These are phyloP conservation scores for Falco novaeseelandiae DNA, from an alignment of 2,797 vertebrate genomes.

Conservation along the genomic window DNA sequence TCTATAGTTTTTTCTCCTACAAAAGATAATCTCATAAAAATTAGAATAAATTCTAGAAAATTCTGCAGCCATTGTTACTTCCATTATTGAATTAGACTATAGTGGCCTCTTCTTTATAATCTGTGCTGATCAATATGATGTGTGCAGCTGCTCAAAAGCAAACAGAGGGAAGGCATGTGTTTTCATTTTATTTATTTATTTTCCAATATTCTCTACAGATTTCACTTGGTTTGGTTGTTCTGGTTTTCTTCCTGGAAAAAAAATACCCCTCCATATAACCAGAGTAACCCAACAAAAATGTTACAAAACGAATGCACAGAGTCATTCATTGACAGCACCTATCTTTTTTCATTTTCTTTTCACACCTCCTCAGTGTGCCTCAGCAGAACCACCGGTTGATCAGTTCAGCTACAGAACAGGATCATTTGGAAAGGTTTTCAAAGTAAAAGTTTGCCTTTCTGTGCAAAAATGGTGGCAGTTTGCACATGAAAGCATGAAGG, in stretches of 20 bases:
- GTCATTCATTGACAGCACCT: neutral
- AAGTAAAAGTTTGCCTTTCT: neutral
- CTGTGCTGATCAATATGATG: neutral
- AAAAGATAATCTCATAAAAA: neutral
- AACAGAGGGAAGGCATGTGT: neutral
- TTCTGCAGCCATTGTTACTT: neutral
- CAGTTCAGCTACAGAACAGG: neutral
- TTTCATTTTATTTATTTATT: neutral
- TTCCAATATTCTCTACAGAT: neutral
- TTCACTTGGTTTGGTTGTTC: neutral
- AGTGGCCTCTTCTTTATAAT: neutral
- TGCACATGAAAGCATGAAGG: neutral
- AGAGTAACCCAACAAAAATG: neutral
- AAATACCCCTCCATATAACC: neutral
- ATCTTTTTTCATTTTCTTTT: neutral
- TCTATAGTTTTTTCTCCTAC: neutral
- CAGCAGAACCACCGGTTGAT: neutral
- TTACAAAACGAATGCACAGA: accelerated
- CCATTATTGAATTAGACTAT: neutral
- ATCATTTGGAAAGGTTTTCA: neutral
- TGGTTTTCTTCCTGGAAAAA: neutral
- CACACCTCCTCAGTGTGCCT: neutral
- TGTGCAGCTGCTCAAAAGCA: neutral
- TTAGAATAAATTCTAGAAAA: neutral
- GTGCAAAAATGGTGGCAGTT: neutral